Percentiles rank a stretch among this genome's conserved stretches.
phyloP scores from a whole-genome alignment of 2,797 vertebrate genomes.

The Miichthys miiuy region DNA sequence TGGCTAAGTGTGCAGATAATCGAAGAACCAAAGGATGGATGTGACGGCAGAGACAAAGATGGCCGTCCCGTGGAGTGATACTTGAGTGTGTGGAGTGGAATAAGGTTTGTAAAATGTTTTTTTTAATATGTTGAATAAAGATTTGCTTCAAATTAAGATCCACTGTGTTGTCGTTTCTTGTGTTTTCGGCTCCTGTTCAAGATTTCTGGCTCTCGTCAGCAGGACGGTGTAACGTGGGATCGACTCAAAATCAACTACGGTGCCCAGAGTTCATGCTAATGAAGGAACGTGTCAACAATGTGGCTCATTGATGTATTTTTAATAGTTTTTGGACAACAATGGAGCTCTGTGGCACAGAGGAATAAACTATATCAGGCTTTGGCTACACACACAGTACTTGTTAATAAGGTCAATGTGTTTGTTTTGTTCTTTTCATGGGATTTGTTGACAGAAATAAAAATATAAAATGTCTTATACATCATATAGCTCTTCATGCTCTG shows the following conservation, averaged over 20 bases:
- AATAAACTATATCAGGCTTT: background rate
- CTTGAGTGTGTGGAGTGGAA: background rate
- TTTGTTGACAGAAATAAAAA: background rate
- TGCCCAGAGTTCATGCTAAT: background rate
- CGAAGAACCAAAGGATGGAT: conserved; percentile 13
- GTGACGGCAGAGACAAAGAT: conserved; percentile 2
- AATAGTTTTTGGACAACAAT: conserved; percentile 1
- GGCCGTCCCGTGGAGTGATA: background rate
- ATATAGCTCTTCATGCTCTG: no score
- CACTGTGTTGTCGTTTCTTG: conserved; percentile 23
- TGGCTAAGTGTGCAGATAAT: conserved; percentile 42
- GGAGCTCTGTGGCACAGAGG: background rate
- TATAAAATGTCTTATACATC: background rate
- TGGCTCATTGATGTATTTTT: background rate
- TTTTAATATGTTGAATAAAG: conserved; percentile 57
- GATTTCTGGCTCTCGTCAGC: background rate
- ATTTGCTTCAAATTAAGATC: conserved; percentile 2
- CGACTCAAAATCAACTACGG: background rate
- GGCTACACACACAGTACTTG: background rate
- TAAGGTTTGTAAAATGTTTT: conserved; percentile 31
- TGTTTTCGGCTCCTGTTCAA: background rate
- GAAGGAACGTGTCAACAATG: background rate
- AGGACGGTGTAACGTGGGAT: background rate
- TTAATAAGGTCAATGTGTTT: background rate
- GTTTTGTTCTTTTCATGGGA: background rate